phyloP scores from a whole-genome alignment of 2,888 invertebrate species.

The Pandemis cinnamomeana region DNA sequence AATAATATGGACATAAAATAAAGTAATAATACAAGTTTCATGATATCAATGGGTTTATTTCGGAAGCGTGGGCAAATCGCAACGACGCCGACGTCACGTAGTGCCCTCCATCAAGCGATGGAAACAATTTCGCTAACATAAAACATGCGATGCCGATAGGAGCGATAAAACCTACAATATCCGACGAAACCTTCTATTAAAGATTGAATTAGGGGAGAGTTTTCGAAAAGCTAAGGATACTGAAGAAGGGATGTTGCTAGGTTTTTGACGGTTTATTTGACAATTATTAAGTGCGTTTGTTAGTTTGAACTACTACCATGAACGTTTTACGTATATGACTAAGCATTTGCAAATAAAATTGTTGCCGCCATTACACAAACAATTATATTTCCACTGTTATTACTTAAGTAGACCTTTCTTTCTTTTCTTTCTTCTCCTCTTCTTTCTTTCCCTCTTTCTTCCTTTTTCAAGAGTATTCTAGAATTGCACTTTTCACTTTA shows the following conservation, averaged over 20 bases:
- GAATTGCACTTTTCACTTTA: too few relatives aligned
- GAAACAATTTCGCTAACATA: conserved; percentile 38
- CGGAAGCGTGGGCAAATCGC: conserved; percentile 26
- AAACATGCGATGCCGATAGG: conserved; percentile 38
- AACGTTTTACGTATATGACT: not conserved
- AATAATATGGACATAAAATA: conserved; percentile 31
- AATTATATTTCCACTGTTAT: too few relatives aligned
- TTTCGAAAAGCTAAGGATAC: not conserved
- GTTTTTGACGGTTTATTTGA: not conserved
- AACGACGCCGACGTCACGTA: conserved; percentile 32
- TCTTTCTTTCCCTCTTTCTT: too few relatives aligned
- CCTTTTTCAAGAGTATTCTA: too few relatives aligned
- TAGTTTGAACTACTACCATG: too few relatives aligned
- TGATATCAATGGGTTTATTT: conserved; percentile 35
- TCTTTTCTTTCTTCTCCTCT: too few relatives aligned
- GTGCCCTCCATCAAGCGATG: conserved; percentile 25
- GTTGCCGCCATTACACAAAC: too few relatives aligned
- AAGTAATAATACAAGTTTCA: conserved; percentile 37
- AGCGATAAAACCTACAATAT: conserved; percentile 24
- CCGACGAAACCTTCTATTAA: conserved; percentile 31
- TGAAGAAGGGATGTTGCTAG: not conserved
- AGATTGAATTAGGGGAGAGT: conserved; percentile 26
- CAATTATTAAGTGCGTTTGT: not conserved
- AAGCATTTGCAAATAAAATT: too few relatives aligned
- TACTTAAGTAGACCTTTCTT: too few relatives aligned